Base-by-base conservation (phyloP, 2,113 vertebrate genomes). In the Notothenia coriiceps region DNA sequence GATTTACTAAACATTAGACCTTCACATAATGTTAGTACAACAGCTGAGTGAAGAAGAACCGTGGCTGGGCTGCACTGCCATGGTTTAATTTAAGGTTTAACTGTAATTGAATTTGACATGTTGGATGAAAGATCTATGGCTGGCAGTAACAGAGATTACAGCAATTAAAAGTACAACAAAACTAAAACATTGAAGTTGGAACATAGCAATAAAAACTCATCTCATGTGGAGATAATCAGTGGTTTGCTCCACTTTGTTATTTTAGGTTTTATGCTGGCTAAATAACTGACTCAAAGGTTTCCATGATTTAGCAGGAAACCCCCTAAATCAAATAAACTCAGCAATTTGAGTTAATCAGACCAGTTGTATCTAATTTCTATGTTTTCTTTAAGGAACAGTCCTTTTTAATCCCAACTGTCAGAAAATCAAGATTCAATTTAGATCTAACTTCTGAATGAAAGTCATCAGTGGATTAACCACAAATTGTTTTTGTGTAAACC, bases 41-140 rank as follows among this genome's bases (percentile, higher is more conserved):
- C 14, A 70, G 70, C 20, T 46, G 49, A 70, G 22, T 56, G 46
- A 25, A 50, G 4, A 40, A 35, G 43, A 66, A 55, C 9, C 0
- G 5, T 17, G 79, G 77, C 79, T 88, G 76, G 76, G 82, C 61
- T 89, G 69, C 79, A 88, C 54, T 79, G 79, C 55, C 20, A 49
- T 55, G 60, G 20, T 47, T 66, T 43, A 10, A 59, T 35, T 43
- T 20, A 8, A 49, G 12, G 22, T 4, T 61, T 35, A 62, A 35
- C 18, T 9, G n/a, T 15, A 14, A 50, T 20, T 69, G 5, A 47
- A 57, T 54, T 70, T 0, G 55, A 33, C 46, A 8, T 47, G 44
- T 15, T 47, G 1, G 14, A 44, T 1, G 8, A 57, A 57, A 29
- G 12, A 68, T 57, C 46, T 35, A 63, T n/a, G 11, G 10, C 3